Conservation (phyloP, 1,140 invertebrate genomes). For the Sweltsa coloradensis region DNA sequence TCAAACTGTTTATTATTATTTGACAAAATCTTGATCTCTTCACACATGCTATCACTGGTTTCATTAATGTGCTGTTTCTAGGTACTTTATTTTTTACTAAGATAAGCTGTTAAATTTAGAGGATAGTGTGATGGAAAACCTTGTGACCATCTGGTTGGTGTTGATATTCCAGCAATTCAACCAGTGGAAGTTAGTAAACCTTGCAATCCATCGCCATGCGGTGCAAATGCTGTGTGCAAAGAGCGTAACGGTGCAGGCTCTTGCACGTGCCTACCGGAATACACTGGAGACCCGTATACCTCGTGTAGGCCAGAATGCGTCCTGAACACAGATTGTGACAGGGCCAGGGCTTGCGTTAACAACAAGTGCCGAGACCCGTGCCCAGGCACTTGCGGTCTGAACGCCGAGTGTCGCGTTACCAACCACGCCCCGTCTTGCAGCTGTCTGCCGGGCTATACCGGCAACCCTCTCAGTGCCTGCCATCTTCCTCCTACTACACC, state of each 20-base stretch:
- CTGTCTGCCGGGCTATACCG: slow-evolving; percentile 49
- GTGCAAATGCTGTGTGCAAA: slow-evolving; percentile 57
- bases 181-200: slow-evolving; percentile 31
- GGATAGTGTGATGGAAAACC: too few relatives aligned
- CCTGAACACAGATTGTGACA: slow-evolving; percentile 56
- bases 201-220: slow-evolving; percentile 66
- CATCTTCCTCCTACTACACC: slow-evolving; percentile 7
- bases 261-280: slow-evolving; percentile 66
- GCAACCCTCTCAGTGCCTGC: slow-evolving; percentile 56
- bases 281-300: slow-evolving; percentile 69
- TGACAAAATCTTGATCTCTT: too few relatives aligned
- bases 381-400: slow-evolving; percentile 50
- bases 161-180: slow-evolving; percentile 16
- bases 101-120: too few relatives aligned
- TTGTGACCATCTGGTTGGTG: too few relatives aligned
- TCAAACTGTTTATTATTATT: too few relatives aligned
- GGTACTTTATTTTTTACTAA: too few relatives aligned
- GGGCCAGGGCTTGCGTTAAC: slow-evolving; percentile 52
- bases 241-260: slow-evolving; percentile 48
- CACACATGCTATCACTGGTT: too few relatives aligned
- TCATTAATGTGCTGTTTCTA: too few relatives aligned
- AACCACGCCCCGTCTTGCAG: slow-evolving; percentile 64
- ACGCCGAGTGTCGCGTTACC: slow-evolving; percentile 56
- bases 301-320: slow-evolving; percentile 46
- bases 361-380: slow-evolving; percentile 61